A percentile compares a stretch with the other conserved stretches of the same genome.
These are phyloP conservation scores for Leptopilina syphax DNA, from an alignment of 2,888 invertebrate genomes.

Conservation along the genomic window DNA sequence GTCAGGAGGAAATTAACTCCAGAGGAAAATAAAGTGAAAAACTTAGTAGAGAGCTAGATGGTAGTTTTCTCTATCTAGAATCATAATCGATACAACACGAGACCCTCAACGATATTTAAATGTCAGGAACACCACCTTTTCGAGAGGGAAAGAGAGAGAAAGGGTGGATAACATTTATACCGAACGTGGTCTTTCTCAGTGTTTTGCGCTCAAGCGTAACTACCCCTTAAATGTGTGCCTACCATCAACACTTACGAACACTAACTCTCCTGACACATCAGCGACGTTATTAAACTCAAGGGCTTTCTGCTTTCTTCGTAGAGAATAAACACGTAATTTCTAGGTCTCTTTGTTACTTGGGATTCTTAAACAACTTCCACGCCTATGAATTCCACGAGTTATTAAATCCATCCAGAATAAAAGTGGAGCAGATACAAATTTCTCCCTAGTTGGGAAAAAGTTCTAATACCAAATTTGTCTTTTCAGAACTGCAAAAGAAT, in stretches of 20 bases:
- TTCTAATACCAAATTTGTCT: too few relatives aligned
- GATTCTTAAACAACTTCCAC: conserved; percentile 58
- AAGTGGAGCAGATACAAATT: too few relatives aligned
- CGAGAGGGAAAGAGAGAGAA: conserved; percentile 45
- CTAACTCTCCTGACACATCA: conserved; percentile 51
- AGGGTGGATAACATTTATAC: conserved; percentile 65
- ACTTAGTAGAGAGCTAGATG: conserved; percentile 36
- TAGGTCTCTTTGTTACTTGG: conserved; percentile 54
- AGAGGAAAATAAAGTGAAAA: conserved; percentile 44
- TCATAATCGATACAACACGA: conserved; percentile 66
- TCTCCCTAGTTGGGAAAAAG: too few relatives aligned
- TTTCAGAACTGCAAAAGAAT: background rate
- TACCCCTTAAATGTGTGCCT: conserved; percentile 36
- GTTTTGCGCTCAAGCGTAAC: conserved; percentile 41
- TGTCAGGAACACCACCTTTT: conserved; percentile 71
- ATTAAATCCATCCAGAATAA: too few relatives aligned
- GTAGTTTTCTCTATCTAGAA: conserved; percentile 62
- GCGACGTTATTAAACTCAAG: conserved; percentile 70
- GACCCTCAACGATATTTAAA: conserved; percentile 73
- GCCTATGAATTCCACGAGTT: conserved; percentile 51
- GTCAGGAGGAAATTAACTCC: background rate
- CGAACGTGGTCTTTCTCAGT: conserved; percentile 51
- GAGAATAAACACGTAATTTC: conserved; percentile 64
- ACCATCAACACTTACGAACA: conserved; percentile 42
- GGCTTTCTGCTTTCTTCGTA: conserved; percentile 65